A percentile compares a stretch with the other conserved stretches of the same genome.
phyloP scores from a whole-genome alignment of 1,140 invertebrate genomes.

The Ericerus pela region DNA sequence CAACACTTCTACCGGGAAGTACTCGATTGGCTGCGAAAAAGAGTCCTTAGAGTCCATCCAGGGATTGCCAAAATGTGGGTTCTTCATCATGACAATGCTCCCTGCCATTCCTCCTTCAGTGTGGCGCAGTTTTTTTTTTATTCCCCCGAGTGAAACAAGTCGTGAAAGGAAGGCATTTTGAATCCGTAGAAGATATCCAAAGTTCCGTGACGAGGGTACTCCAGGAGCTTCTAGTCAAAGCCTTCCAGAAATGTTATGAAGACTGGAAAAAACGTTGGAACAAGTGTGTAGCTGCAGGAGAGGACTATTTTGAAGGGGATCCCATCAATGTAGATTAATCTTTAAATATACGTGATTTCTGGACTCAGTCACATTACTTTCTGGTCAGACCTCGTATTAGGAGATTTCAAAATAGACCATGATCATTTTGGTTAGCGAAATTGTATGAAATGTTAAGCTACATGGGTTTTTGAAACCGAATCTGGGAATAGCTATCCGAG shows the following conservation, averaged over 20 bases:
- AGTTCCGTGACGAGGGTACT: constrained; percentile 6
- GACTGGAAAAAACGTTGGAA: constrained; percentile 16
- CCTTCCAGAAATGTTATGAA: constrained; percentile 26
- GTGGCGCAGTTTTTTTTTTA: constrained; percentile 25
- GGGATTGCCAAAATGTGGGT: constrained; percentile 12
- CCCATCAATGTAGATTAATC: constrained; percentile 29
- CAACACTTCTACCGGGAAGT: constrained; percentile 22
- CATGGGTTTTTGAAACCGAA: too few relatives aligned
- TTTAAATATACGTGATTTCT: constrained; percentile 13
- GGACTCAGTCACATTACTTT: constrained; percentile 13
- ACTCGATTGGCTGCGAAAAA: constrained; percentile 21
- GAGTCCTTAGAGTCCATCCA: not conserved
- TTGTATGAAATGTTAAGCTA: too few relatives aligned
- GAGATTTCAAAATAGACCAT: too few relatives aligned
- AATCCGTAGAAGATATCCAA: constrained; percentile 14
- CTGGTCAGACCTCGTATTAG: constrained; percentile 15
- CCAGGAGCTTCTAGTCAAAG: constrained; percentile 14
- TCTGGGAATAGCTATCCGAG: too few relatives aligned
- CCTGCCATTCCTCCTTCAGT: constrained; percentile 17
- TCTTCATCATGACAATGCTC: constrained; percentile 27
- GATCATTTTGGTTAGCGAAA: too few relatives aligned
- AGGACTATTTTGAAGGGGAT: constrained; percentile 34
- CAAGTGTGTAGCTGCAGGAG: constrained; percentile 37
- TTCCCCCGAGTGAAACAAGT: constrained; percentile 27
- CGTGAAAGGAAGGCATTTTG: constrained; percentile 23